A percentile compares a stretch with the other conserved stretches of the same genome.
phyloP scores from a whole-genome alignment of 2,797 vertebrate genomes.

The Cephalopachus bancanus region DNA sequence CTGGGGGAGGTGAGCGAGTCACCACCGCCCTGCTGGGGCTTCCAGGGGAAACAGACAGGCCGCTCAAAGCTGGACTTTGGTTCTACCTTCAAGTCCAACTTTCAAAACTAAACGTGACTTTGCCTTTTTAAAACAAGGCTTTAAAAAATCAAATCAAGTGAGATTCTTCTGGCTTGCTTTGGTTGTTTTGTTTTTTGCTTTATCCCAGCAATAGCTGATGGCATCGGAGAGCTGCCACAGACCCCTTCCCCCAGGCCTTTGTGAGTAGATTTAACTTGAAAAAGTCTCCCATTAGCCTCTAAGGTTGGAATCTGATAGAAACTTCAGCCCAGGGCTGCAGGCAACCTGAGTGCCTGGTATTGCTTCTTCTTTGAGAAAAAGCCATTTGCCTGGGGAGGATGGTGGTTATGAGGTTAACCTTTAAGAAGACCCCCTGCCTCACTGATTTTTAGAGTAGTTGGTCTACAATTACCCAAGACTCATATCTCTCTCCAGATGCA shows the following conservation, averaged over 20 bases:
- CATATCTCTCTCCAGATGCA: background rate
- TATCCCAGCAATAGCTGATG: background rate
- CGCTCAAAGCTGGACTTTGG: background rate
- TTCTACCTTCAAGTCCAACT: background rate
- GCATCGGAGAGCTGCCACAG: background rate
- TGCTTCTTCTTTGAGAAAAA: background rate
- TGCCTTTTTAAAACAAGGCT: background rate
- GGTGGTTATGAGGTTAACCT: background rate
- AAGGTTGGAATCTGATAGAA: constrained; percentile 3
- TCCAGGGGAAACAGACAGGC: background rate
- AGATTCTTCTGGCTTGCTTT: background rate
- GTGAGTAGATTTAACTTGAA: background rate
- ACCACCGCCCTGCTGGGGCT: constrained; percentile 73
- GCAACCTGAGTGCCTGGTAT: background rate
- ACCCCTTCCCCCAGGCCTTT: background rate
- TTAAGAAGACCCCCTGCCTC: background rate
- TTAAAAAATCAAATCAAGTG: background rate
- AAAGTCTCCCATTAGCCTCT: background rate
- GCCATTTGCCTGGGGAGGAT: background rate
- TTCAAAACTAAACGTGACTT: constrained; percentile 12
- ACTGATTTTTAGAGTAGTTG: background rate
- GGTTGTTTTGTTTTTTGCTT: background rate
- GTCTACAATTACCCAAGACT: background rate
- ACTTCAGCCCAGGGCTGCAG: background rate
- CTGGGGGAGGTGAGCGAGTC: constrained; percentile 73